Base-by-base conservation (phyloP, 2,888 invertebrate species). In the Panopea generosa region DNA sequence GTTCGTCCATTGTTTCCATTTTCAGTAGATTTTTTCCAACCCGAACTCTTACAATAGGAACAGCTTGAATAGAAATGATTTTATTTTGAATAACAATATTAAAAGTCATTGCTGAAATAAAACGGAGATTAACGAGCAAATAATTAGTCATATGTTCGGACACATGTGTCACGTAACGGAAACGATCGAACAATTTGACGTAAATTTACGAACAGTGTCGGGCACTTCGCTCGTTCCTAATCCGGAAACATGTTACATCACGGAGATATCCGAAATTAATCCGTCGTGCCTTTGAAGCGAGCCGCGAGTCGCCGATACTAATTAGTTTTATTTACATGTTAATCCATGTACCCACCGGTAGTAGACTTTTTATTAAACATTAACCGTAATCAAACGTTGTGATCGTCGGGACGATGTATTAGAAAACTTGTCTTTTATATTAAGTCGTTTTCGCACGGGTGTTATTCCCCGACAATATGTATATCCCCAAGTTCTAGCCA, bases 181-280 rank as follows among this genome's bases (percentile, higher is more conserved):
- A 24, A 53, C 43, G 40, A 38, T 24, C 72, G 72, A 60, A 60
- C 33, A 53, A 14, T n/a, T n/a, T 52, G 49, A 57, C 57, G 68
- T 49, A 45, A n/a, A 43, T 59, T 45, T 38, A 53, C 60, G 61
- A 70, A 67, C 29, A 11, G 11, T 33, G 33, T 33, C 33, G 33
- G 33, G 4, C 33, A 33, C 18, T 62, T 59, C n/a, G 38, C 43
- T 33, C 11, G 16, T 33, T 57, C 52, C 61, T 77, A 79, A 79
- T 79, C 79, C 72, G 53, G 53, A 53, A 76, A 68, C 79, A 66
- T 68, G 72, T 79, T 76, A 79, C 66, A 68, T 79, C 79, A 79
- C 66, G 79, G 75, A 75, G 38, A 72, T 69, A 62, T 68, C 75
- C 79, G 79, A 61, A 47, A 57, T 55, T 79, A 79, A 79, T 79